phyloP scores from a whole-genome alignment of 2,113 vertebrate genomes.

The Podarcis cretensis region DNA sequence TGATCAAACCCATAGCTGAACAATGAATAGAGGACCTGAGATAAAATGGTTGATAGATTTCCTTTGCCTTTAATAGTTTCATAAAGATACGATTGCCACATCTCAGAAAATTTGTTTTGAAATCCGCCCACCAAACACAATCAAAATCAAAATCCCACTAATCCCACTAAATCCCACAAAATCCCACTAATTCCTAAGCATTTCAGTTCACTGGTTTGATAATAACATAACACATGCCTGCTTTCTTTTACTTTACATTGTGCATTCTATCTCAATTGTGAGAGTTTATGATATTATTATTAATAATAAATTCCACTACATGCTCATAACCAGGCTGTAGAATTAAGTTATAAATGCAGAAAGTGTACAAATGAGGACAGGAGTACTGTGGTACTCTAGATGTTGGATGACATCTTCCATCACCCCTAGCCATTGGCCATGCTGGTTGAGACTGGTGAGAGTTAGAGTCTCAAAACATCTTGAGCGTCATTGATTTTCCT shows the following conservation, averaged over 20 bases:
- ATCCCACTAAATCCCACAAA: no score
- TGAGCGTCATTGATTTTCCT: no score
- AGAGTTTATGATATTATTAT: neutral
- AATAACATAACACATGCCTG: no score
- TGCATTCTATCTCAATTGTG: neutral
- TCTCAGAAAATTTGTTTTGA: neutral
- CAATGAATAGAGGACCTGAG: neutral
- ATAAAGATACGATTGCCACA: neutral
- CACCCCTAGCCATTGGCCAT: neutral
- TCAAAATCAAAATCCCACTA: no score
- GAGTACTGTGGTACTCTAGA: neutral
- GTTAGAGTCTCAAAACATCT: neutral
- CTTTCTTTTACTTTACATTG: neutral
- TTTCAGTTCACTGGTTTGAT: no score
- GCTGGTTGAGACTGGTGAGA: neutral
- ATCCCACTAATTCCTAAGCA: no score
- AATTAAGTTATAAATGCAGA: neutral
- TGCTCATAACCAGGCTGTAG: neutral
- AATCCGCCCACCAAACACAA: neutral
- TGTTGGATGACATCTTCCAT: neutral
- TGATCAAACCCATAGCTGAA: neutral
- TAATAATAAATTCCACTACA: neutral
- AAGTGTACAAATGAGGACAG: neutral
- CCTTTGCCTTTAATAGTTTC: neutral
- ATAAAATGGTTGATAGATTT: neutral